Evolutionary conservation across 2,888 invertebrate species (phyloP).

Genomic region (Tinea trinotella): DNA sequence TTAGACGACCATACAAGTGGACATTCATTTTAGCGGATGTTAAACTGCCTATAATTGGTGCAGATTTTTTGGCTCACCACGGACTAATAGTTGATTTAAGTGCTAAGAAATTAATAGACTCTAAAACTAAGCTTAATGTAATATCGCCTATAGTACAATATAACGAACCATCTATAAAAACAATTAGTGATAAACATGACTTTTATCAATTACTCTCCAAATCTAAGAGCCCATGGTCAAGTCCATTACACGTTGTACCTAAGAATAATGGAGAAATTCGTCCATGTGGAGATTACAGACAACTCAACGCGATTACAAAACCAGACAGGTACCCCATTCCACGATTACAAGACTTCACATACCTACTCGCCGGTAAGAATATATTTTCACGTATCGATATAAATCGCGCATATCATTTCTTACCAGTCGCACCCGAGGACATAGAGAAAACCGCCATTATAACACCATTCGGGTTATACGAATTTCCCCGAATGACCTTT

Average conservation of each 20-base stretch:
- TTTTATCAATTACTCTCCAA: background rate
- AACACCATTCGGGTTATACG: conserved; percentile 33
- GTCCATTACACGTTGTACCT: conserved; percentile 32
- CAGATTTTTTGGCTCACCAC: conserved; percentile 23
- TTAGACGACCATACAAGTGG: conserved; percentile 23
- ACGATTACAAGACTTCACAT: conserved; percentile 31
- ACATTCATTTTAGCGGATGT: conserved; percentile 22
- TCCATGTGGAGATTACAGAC: conserved; percentile 36
- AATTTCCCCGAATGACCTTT: conserved; percentile 33
- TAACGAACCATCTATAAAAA: background rate
- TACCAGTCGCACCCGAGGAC: conserved; percentile 24
- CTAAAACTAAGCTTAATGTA: conserved; percentile 20
- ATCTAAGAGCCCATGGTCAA: conserved; percentile 41
- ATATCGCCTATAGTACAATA: background rate
- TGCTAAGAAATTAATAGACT: conserved; percentile 22
- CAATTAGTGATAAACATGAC: background rate
- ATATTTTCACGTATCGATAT: conserved; percentile 32
- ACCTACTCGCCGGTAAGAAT: conserved; percentile 19
- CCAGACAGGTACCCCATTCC: conserved; percentile 34
- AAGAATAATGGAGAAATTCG: conserved; percentile 27
- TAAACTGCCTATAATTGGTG: conserved; percentile 23
- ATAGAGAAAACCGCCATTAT: conserved; percentile 36
- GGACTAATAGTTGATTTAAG: conserved; percentile 22
- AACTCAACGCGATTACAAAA: conserved; percentile 29
- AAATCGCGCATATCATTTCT: conserved; percentile 17